Percentiles rank a stretch among this genome's conserved stretches.
Conservation (phyloP, 1,140 invertebrate genomes). For the Macrotrachela quadricornifera region DNA sequence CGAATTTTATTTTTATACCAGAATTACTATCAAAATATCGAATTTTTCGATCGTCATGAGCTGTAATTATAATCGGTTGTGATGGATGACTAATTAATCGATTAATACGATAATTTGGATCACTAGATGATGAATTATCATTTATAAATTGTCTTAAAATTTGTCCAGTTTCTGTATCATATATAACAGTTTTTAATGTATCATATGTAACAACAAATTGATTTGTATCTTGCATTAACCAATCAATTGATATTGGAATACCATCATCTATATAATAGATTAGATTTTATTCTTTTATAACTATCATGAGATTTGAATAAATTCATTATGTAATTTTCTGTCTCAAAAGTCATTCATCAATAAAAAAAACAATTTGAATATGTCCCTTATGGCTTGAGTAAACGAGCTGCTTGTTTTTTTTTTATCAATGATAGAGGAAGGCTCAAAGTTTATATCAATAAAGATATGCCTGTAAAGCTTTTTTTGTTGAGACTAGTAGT, state of each 20-base stretch:
- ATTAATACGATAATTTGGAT: conserved; percentile 43
- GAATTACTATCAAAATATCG: conserved; percentile 90
- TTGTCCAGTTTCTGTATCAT: no score
- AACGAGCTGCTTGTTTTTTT: no score
- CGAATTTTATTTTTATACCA: conserved; percentile 40
- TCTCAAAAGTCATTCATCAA: no score
- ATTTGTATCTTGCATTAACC: conserved; percentile 68
- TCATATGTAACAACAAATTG: conserved; percentile 77
- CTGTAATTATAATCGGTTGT: conserved; percentile 75
- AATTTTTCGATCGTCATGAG: conserved; percentile 90
- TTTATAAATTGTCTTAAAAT: neutral
- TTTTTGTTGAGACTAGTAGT: no score
- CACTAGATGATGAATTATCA: conserved; percentile 13
- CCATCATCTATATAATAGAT: conserved; percentile 47
- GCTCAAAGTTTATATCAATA: no score
- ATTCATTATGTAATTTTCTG: no score
- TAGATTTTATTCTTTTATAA: no score
- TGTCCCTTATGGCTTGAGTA: no score
- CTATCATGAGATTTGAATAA: no score
- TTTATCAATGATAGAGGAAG: no score
- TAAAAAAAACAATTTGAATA: no score
- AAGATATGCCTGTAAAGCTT: no score
- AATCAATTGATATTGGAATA: conserved; percentile 75
- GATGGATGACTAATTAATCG: conserved; percentile 84
- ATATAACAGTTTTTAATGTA: conserved; percentile 34